Conservation (phyloP, 2,797 vertebrate genomes). For the Myotis myotis region DNA sequence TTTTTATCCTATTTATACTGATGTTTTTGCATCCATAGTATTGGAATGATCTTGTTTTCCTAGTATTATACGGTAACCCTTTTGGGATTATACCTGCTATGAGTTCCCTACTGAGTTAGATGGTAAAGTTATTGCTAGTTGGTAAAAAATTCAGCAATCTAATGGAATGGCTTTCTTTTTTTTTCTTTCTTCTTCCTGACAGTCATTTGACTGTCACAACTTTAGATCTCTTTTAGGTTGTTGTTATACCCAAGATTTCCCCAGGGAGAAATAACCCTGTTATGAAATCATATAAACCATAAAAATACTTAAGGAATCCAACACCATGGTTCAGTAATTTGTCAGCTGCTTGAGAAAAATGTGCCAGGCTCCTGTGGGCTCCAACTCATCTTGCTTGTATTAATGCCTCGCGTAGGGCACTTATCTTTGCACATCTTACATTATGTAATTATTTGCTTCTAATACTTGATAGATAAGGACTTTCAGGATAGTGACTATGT, state of each 20-base stretch:
- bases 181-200: background rate
- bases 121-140: constrained; percentile 9
- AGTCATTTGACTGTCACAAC: background rate
- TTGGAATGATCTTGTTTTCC: background rate
- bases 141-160: background rate
- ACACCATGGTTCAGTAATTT: background rate
- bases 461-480: background rate
- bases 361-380: background rate
- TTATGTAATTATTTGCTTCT: background rate
- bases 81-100: background rate
- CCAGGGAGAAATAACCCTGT: background rate
- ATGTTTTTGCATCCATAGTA: background rate
- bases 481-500: background rate
- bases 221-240: background rate
- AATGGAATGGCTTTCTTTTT: background rate
- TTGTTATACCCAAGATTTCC: background rate
- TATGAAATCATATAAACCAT: background rate
- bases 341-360: background rate
- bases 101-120: background rate
- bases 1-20: background rate
- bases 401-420: background rate
- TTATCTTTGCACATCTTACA: background rate
- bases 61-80: background rate
- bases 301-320: background rate
- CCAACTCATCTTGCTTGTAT: background rate